A percentile compares a stretch with the other conserved stretches of the same genome.
Conservation (phyloP, 2,113 vertebrate species). For the Salvelinus fontinalis region DNA sequence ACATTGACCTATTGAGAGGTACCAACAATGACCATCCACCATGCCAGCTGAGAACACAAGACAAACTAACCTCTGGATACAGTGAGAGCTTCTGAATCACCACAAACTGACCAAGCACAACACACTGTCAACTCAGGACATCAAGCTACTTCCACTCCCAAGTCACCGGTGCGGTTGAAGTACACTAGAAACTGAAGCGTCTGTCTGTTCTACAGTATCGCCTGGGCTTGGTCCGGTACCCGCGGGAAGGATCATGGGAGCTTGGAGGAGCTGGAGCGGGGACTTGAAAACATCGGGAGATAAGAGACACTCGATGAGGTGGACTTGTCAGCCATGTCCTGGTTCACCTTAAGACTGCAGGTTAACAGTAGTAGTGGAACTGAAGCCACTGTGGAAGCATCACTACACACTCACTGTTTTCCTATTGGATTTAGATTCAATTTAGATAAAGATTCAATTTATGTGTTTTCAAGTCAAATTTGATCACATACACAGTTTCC, state of each 20-base stretch:
- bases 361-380: not conserved
- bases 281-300: not conserved
- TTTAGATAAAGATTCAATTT: not conserved
- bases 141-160: too few species aligned
- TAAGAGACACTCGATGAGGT: not conserved
- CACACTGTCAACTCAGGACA: not conserved
- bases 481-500: too few species aligned
- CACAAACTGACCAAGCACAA: not conserved
- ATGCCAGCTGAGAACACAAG: not conserved
- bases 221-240: not conserved
- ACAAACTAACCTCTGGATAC: not conserved
- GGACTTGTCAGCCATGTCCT: slow-evolving; percentile 10
- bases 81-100: not conserved
- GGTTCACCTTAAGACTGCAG: not conserved
- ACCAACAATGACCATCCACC: not conserved
- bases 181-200: not conserved
- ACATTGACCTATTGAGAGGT: not conserved
- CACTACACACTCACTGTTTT: not conserved
- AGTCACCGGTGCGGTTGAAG: not conserved
- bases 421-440: not conserved
- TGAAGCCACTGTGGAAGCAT: not conserved
- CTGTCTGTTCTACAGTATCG: not conserved
- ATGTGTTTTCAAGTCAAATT: not conserved
- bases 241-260: slow-evolving; percentile 22
- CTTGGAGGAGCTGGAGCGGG: not conserved